These are phyloP conservation scores for Chaetura pelagica DNA, from an alignment of 2,113 vertebrate species.

Conservation along the genomic window DNA sequence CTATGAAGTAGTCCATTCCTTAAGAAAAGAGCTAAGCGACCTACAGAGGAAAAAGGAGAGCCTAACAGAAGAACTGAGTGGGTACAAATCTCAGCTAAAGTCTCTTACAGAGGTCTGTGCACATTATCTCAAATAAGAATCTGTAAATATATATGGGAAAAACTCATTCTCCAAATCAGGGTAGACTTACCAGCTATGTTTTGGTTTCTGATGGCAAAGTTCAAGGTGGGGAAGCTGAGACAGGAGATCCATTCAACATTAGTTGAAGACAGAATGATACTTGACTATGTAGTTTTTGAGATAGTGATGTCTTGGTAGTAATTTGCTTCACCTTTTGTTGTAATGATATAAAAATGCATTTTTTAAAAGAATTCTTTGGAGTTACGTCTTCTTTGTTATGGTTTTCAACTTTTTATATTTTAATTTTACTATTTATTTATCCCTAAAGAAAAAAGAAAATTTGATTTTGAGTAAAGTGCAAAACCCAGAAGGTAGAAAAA, in stretches of 20 bases:
- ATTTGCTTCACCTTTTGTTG: background rate
- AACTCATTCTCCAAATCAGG: background rate
- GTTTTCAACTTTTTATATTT: background rate
- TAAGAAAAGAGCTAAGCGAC: conserved; percentile 83
- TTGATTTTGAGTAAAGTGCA: background rate
- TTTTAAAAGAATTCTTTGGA: background rate
- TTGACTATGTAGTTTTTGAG: background rate
- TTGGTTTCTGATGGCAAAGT: background rate
- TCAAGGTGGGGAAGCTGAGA: background rate
- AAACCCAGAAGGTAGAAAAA: background rate
- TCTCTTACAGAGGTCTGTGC: conserved; percentile 85
- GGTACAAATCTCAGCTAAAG: conserved; percentile 83
- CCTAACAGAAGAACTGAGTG: conserved; percentile 83
- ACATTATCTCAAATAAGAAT: background rate
- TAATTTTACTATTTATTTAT: background rate
- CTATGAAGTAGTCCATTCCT: conserved; percentile 86
- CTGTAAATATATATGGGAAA: background rate
- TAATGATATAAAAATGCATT: background rate
- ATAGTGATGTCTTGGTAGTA: background rate
- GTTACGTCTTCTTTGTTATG: background rate
- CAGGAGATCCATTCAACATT: background rate
- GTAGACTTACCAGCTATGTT: background rate
- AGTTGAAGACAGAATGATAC: background rate
- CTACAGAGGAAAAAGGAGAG: conserved; percentile 81
- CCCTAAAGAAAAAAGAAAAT: background rate